These are phyloP conservation scores for Brienomyrus longianalis DNA, from an alignment of 2,113 vertebrate species.

Conservation along the genomic window DNA sequence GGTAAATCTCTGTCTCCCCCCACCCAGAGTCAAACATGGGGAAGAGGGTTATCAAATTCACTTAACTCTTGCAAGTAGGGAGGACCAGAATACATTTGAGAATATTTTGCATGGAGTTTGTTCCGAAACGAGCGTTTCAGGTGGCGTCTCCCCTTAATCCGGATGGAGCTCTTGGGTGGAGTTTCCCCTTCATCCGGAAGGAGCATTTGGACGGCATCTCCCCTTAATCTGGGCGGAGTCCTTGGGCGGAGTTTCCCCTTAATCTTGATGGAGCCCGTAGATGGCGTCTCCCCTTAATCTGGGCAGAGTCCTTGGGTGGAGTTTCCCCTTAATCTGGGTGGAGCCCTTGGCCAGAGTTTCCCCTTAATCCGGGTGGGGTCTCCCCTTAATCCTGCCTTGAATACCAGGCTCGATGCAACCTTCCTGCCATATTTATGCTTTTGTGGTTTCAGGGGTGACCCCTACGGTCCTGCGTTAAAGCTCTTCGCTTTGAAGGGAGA, in stretches of 20 bases:
- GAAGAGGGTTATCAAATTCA: neutral
- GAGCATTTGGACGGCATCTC: neutral
- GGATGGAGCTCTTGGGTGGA: neutral
- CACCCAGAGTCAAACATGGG: neutral
- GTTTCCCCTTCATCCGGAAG: neutral
- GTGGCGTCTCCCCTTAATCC: neutral
- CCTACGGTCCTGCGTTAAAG: neutral
- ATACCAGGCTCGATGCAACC: neutral
- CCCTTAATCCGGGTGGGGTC: neutral
- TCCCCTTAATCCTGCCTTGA: neutral
- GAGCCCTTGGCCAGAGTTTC: no score
- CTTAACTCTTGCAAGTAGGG: neutral
- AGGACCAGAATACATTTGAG: neutral
- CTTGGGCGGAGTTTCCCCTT: no score
- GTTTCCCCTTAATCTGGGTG: neutral
- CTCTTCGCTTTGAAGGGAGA: neutral
- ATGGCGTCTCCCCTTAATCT: no score
- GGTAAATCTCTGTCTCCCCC: neutral
- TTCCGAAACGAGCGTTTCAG: neutral
- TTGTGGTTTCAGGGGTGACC: neutral
- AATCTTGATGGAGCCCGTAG: neutral
- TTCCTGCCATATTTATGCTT: neutral
- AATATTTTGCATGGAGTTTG: neutral
- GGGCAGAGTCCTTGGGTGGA: neutral
- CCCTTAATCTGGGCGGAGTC: neutral